Evolutionary conservation across 1,140 invertebrate genomes (phyloP).

Genomic region (Chrysopa pallens): DNA sequence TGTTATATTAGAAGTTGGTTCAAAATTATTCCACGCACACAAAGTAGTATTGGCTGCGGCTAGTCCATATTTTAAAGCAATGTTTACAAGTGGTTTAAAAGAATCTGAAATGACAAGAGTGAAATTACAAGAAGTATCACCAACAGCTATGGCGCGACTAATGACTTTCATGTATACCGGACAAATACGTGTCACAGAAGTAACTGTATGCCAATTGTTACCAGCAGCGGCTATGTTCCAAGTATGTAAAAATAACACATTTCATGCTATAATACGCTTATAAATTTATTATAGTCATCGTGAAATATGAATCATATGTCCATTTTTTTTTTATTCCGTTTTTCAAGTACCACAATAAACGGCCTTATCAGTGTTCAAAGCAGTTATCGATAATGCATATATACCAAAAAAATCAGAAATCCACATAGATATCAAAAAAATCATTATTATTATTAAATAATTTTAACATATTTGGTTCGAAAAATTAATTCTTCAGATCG

Average conservation of each 20-base stretch:
- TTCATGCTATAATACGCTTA: constrained; percentile 9
- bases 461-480: too few relatives aligned
- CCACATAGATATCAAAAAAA: too few relatives aligned
- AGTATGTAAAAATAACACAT: constrained; percentile 27
- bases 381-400: too few relatives aligned
- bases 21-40: constrained; percentile 74
- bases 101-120: constrained; percentile 74
- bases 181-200: constrained; percentile 72
- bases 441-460: too few relatives aligned
- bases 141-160: constrained; percentile 64
- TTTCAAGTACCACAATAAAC: too few relatives aligned
- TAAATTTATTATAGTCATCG: too few relatives aligned
- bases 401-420: too few relatives aligned
- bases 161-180: constrained; percentile 86
- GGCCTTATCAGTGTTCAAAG: too few relatives aligned
- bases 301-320: too few relatives aligned
- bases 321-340: too few relatives aligned
- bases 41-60: constrained; percentile 81
- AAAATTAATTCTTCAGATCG: too few relatives aligned
- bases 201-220: constrained; percentile 74
- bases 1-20: constrained; percentile 67
- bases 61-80: constrained; percentile 90
- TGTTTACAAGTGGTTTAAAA: constrained; percentile 78
- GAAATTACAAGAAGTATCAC: constrained; percentile 70
- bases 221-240: constrained; percentile 90